Base-by-base conservation (phyloP, 2,113 vertebrate genomes). In the Romanogobio albipinnatus region DNA sequence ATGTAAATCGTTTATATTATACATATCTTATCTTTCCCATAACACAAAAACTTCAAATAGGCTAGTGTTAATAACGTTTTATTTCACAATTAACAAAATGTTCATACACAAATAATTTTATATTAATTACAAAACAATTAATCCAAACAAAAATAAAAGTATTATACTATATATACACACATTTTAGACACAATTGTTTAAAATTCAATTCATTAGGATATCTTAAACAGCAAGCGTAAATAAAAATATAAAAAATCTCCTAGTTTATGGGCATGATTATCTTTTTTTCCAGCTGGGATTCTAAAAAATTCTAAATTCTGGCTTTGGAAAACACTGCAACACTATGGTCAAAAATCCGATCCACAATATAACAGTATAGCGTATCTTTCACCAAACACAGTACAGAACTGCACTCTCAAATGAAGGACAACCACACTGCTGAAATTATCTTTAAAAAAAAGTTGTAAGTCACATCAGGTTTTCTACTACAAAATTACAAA, bases 41-140 rank as follows among this genome's bases (percentile, higher is more conserved):
- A 39, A 64, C 79, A 14, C 17, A 73, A 14, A 19, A 47, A 15
- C 2, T 9, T 71, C 36, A 9, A 24, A 73, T 8, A n/a, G n/a
- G n/a, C n/a, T 10, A 66, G 26, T 62, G 75, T 89, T 73, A 49
- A 83, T 68, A 51, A 26, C n/a, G 26, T 76, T 93, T 92, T 91
- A 92, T 92, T 89, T 88, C 36, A 90, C 86, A 11, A 88, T 80
- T 89, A 90, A 87, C 86, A 88, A 86, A 89, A 75, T 78, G 64
- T 71, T 93, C 91, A 91, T 86, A 91, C 85, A 90, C 33, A 88
- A 77, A 91, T 56, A 64, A 49, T 43, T 87, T 47, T 90, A 89
- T 64, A 68, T 85, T 84, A 88, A 90, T 93, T 89, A 92, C 87
- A 92, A 93, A 93, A 73, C 73, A 73, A 87, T 49, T 89, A 78